These are phyloP conservation scores for Pteronura brasiliensis DNA, from an alignment of 2,113 vertebrate species.

Conservation along the genomic window DNA sequence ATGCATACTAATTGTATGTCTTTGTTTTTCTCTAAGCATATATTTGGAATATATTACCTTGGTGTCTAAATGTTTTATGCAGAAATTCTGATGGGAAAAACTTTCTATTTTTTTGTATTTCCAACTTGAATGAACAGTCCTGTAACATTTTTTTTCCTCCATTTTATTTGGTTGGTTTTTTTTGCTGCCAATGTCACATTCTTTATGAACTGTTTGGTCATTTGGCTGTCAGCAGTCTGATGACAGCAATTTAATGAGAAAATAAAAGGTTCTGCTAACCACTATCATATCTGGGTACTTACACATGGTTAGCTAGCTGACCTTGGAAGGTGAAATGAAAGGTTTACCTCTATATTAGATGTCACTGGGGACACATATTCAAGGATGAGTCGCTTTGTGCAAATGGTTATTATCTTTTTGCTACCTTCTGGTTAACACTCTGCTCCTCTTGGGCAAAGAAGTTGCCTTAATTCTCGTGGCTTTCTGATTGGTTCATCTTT, in stretches of 20 bases:
- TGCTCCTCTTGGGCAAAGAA: neutral
- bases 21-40: neutral
- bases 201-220: neutral
- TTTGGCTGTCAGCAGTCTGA: neutral
- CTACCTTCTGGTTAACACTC: neutral
- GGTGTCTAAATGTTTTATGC: neutral
- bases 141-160: neutral
- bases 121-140: neutral
- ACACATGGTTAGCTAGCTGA: neutral
- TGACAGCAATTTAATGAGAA: neutral
- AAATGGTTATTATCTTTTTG: neutral
- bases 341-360: neutral
- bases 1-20: neutral
- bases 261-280: neutral
- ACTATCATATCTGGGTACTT: neutral
- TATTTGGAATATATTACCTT: neutral
- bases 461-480: neutral
- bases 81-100: neutral
- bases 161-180: neutral
- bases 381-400: neutral
- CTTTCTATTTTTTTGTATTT: neutral
- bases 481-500: neutral
- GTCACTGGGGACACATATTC: neutral
- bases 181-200: neutral
- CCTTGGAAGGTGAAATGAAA: neutral